Conservation (phyloP, 2,113 vertebrate genomes). For the Telmatochromis sp. region DNA sequence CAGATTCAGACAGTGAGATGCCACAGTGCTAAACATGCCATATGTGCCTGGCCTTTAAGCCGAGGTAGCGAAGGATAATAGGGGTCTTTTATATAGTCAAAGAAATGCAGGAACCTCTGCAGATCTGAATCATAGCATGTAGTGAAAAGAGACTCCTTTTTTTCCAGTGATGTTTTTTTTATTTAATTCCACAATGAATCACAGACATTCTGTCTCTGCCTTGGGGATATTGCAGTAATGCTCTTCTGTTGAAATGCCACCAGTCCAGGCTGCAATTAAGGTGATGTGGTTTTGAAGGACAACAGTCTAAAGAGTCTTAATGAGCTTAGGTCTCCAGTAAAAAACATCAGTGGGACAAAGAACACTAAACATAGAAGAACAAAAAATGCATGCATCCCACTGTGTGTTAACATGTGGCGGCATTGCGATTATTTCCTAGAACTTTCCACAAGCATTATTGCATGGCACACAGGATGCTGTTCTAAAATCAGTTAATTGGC, state of each 20-base stretch:
- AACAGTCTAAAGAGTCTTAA: not conserved
- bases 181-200: conserved; percentile 48
- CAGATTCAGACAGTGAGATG: conserved; percentile 1
- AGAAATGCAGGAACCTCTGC: not conserved
- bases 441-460: not conserved
- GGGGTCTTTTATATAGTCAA: conserved; percentile 18
- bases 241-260: conserved; percentile 1
- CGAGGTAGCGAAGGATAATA: conserved; percentile 11
- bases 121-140: conserved; percentile 6
- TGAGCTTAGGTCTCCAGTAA: not conserved
- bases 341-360: not conserved
- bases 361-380: not conserved
- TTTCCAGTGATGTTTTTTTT: conserved; percentile 1
- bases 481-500: not conserved
- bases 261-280: not conserved
- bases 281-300: not conserved
- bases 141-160: not conserved
- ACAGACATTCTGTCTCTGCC: not conserved
- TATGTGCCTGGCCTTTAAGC: not conserved
- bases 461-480: not conserved
- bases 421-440: not conserved
- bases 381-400: not conserved
- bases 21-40: not conserved
- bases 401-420: not conserved
- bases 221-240: not conserved